Base-by-base conservation (phyloP, 2,797 vertebrate genomes). In the Atherinosoma microstoma region DNA sequence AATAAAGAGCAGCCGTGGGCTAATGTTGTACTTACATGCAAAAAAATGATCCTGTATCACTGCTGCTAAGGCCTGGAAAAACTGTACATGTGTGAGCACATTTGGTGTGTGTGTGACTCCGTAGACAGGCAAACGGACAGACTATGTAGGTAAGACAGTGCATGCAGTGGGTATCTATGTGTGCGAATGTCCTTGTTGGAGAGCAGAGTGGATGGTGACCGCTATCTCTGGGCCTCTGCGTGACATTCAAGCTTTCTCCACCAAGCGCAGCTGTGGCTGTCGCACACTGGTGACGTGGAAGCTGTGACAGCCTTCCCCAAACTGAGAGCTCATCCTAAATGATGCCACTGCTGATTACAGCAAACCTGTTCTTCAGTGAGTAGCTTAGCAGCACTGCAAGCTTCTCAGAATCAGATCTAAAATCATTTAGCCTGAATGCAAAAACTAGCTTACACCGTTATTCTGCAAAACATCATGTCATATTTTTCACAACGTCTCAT, bases 201-300 rank as follows among this genome's bases (percentile, higher is more conserved):
- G 83, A 84, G 74, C 75, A 78, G 78, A 78, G 79, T 42, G 64
- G 73, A 75, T 70, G 75, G 73, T 57, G 67, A 58, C 82, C 67
- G 72, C 69, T 62, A 38, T 53, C 71, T 71, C 59, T 29, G 38
- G 60, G 78, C 82, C 75, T 58, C 64, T 45, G 61, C 70, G 73
- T 91, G 86, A 91, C 89, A 82, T 89, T 90, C 87, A 90, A 58
- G 63, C 70, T 76, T 71, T 61, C 59, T 63, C 81, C 81, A 67
- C n/a, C 68, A 53, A 72, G 80, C 53, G 20, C 56, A 27, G 74
- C 80, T 34, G 82, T 63, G 65, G 49, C 76, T 22, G 82, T 84
- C 82, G 75, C 87, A 78, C 79, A 3, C 45, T 80, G 83, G 87
- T 90, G 90, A 91, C 79, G 77, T 64, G 0, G 80, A 72, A 75